Conservation (phyloP, 2,113 vertebrate genomes). For the Falco punctatus region DNA sequence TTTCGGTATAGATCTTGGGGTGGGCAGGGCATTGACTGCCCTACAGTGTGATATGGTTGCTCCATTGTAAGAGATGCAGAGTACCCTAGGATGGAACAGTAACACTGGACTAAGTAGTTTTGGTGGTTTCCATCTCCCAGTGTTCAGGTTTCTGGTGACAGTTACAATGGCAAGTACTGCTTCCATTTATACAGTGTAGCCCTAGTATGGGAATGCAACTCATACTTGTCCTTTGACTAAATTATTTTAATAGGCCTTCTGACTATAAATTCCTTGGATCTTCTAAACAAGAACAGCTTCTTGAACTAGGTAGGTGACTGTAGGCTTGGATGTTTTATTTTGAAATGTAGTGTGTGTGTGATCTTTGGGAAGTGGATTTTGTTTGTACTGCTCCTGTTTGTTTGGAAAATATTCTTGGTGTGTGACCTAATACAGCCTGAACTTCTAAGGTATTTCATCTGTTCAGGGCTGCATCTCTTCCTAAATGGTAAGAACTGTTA, state of each 20-base stretch:
- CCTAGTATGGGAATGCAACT: not conserved
- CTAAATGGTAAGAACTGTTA: not conserved
- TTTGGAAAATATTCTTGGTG: not conserved
- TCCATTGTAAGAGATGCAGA: rapidly evolving
- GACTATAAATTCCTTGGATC: not conserved
- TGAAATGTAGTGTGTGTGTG: rapidly evolving
- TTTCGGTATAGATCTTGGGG: rapidly evolving
- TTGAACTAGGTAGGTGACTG: not conserved
- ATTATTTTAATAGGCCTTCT: not conserved
- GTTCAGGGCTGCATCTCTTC: not conserved
- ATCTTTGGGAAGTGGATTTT: not conserved
- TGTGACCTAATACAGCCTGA: not conserved
- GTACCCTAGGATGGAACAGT: not conserved
- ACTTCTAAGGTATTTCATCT: not conserved
- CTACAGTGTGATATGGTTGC: rapidly evolving
- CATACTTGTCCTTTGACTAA: not conserved
- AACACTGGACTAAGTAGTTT: not conserved
- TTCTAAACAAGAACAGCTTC: not conserved
- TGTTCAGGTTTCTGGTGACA: not conserved
- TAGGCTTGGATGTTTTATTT: not conserved
- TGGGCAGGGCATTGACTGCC: rapidly evolving
- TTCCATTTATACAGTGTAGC: not conserved
- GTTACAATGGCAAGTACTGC: not conserved
- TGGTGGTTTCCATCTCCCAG: not conserved
- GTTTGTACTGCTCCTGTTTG: not conserved